These are phyloP conservation scores for Pao palembangensis DNA, from an alignment of 2,113 vertebrate genomes.

Conservation along the genomic window DNA sequence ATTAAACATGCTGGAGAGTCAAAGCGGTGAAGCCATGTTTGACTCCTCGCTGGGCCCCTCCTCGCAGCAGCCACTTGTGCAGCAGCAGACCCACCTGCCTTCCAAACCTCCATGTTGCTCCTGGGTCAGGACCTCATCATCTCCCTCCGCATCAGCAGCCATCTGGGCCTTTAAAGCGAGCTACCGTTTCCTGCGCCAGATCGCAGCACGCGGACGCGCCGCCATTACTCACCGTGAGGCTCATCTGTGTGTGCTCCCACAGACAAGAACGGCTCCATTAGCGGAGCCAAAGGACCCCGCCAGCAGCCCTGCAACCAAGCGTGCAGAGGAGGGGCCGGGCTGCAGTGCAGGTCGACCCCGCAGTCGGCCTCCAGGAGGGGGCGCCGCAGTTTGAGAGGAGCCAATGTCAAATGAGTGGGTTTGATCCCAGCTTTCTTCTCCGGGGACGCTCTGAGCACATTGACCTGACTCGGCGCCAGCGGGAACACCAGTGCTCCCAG, in stretches of 20 bases:
- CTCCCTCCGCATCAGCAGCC: not conserved
- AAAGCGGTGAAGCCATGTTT: too few relatives aligned
- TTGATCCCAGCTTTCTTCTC: slow-evolving; percentile 34
- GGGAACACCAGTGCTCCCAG: not conserved
- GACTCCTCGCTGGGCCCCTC: too few relatives aligned
- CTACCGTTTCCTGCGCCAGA: slow-evolving; percentile 28
- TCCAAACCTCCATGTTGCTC: too few relatives aligned
- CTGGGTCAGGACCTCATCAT: too few relatives aligned
- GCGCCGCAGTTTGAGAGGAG: slow-evolving; percentile 22
- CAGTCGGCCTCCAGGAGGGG: slow-evolving; percentile 21
- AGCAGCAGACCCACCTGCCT: too few relatives aligned
- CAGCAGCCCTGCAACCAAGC: not conserved
- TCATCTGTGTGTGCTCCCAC: slow-evolving; percentile 29
- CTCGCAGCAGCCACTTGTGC: too few relatives aligned
- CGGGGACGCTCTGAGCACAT: slow-evolving; percentile 17
- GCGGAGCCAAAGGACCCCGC: slow-evolving; percentile 19
- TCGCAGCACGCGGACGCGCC: slow-evolving; percentile 28
- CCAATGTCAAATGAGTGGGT: slow-evolving; percentile 47
- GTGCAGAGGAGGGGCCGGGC: slow-evolving; percentile 7
- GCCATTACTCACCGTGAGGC: slow-evolving; percentile 31
- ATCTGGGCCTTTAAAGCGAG: slow-evolving; percentile 37
- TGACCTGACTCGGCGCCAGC: slow-evolving; percentile 14
- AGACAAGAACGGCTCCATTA: slow-evolving; percentile 42
- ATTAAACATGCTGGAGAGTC: too few relatives aligned
- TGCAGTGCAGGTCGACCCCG: slow-evolving; percentile 3